A percentile compares a stretch with the other conserved stretches of the same genome.
These are phyloP conservation scores for Lepus oiostolus DNA, from an alignment of 2,797 vertebrate species.

Conservation along the genomic window DNA sequence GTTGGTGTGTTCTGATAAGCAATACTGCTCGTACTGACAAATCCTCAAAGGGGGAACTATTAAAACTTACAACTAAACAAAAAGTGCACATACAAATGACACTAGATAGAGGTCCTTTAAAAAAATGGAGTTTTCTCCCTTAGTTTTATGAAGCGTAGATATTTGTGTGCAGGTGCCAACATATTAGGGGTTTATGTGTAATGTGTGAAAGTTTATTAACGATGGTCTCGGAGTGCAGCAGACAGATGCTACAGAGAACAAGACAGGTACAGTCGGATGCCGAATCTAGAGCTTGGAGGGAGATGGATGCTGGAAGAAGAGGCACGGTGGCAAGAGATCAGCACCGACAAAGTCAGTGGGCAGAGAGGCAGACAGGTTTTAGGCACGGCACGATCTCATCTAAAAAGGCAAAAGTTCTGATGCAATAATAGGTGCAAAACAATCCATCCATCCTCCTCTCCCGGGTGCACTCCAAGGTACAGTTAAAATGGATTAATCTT, in stretches of 20 bases:
- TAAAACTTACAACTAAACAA: conserved; percentile 91
- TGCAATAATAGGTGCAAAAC: conserved; percentile 85
- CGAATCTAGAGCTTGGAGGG: conserved; percentile 79
- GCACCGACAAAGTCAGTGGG: conserved; percentile 81
- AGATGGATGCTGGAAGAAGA: conserved; percentile 79
- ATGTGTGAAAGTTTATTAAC: conserved; percentile 83
- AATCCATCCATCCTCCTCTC: conserved; percentile 82
- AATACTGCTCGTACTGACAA: conserved; percentile 86
- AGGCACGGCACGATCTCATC: conserved; percentile 72
- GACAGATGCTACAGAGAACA: conserved; percentile 85
- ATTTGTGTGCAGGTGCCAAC: conserved; percentile 74
- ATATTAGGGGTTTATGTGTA: conserved; percentile 70
- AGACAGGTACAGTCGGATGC: conserved; percentile 84
- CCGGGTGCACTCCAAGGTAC: conserved; percentile 81
- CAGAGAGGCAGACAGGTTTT: conserved; percentile 81
- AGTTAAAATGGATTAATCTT: conserved; percentile 86
- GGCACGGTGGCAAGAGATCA: conserved; percentile 77
- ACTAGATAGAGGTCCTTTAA: conserved; percentile 84
- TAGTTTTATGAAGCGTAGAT: conserved; percentile 68
- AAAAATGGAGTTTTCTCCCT: conserved; percentile 81
- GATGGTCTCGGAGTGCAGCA: conserved; percentile 77
- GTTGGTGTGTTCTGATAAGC: conserved; percentile 92
- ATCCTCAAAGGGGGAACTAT: conserved; percentile 91
- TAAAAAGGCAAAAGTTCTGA: conserved; percentile 84
- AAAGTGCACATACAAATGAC: conserved; percentile 88